phyloP scores from a whole-genome alignment of 1,140 invertebrate genomes.

The Sycophaga agraensis region DNA sequence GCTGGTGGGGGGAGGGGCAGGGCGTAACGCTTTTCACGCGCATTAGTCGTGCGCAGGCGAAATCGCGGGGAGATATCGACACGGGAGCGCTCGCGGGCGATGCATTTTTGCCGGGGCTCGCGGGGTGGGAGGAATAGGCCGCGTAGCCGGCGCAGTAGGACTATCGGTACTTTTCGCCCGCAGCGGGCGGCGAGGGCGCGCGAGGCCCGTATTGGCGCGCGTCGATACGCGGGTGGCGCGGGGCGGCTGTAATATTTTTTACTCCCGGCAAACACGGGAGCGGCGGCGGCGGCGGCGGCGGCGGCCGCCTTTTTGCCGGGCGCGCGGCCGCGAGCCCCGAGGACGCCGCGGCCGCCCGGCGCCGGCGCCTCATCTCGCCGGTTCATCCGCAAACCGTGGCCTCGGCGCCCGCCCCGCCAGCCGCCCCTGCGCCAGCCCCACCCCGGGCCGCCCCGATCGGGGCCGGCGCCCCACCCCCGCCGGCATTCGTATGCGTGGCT shows the following conservation, averaged over 20 bases:
- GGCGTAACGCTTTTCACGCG: constrained; percentile 3
- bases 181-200: constrained; percentile 34
- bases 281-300: constrained; percentile 32
- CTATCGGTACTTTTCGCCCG: constrained; percentile 2
- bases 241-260: constrained; percentile 56
- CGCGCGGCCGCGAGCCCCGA: neutral
- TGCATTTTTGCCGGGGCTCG: neutral
- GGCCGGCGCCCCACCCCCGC: constrained; percentile 35
- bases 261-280: constrained; percentile 45
- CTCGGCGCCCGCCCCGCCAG: neutral
- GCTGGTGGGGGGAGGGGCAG: neutral
- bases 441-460: constrained; percentile 31
- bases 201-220: no score
- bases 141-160: constrained; percentile 26
- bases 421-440: constrained; percentile 24
- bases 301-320: constrained; percentile 26
- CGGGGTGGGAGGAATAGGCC: neutral
- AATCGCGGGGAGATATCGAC: constrained; percentile 23
- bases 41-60: constrained; percentile 12
- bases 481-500: constrained; percentile 58
- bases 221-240: no score
- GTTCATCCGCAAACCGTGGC: constrained; percentile 22
- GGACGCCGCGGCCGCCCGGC: constrained; percentile 3
- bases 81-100: neutral
- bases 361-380: constrained; percentile 19